These are phyloP conservation scores for Ceyx cyanopectus DNA, from an alignment of 2,113 vertebrate species.

Conservation along the genomic window DNA sequence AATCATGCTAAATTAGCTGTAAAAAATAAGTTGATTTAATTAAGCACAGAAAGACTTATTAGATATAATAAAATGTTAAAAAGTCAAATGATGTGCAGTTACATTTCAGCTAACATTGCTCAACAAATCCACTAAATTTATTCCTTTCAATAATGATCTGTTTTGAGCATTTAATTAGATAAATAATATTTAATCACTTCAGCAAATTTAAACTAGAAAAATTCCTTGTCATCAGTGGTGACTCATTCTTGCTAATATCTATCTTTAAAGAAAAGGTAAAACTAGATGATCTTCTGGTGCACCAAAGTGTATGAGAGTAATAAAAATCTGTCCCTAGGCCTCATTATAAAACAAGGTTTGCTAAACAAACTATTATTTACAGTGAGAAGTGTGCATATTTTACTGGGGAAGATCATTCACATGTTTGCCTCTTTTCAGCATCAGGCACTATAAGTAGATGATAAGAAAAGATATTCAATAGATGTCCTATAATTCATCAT, in stretches of 20 bases:
- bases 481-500: slow-evolving; percentile 87
- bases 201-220: slow-evolving; percentile 82
- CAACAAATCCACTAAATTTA: slow-evolving; percentile 82
- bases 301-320: slow-evolving; percentile 8
- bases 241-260: slow-evolving; percentile 66
- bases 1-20: slow-evolving; percentile 86
- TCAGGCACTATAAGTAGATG: slow-evolving; percentile 75
- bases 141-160: slow-evolving; percentile 87
- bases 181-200: slow-evolving; percentile 87
- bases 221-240: slow-evolving; percentile 79
- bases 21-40: slow-evolving; percentile 88
- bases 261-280: slow-evolving; percentile 67
- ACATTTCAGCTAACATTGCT: slow-evolving; percentile 82
- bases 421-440: slow-evolving; percentile 78
- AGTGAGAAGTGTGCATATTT: slow-evolving; percentile 75
- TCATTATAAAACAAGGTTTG: slow-evolving; percentile 82
- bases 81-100: slow-evolving; percentile 85
- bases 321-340: slow-evolving; percentile 58
- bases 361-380: slow-evolving; percentile 85
- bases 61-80: slow-evolving; percentile 88
- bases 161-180: slow-evolving; percentile 87
- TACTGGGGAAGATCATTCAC: slow-evolving; percentile 70
- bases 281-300: slow-evolving; percentile 40
- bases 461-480: slow-evolving; percentile 83
- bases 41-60: slow-evolving; percentile 85